phyloP scores from a whole-genome alignment of 2,888 invertebrate species.

The Tuberolachnus salignus region DNA sequence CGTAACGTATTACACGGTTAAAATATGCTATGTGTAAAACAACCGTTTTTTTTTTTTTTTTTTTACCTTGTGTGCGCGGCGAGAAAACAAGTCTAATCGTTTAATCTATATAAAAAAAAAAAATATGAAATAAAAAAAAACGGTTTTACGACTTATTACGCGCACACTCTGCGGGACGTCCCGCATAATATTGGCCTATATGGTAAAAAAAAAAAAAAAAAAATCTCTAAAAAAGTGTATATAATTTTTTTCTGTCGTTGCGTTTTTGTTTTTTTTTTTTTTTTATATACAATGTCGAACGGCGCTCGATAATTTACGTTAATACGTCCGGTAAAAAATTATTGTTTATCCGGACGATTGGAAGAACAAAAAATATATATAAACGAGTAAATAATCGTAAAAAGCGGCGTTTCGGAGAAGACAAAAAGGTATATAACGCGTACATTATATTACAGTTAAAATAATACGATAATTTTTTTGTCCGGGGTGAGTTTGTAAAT shows the following conservation, averaged over 20 bases:
- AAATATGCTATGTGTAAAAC: background rate
- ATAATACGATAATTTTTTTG: constrained; percentile 1
- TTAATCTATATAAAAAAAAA: background rate
- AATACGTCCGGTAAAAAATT: background rate
- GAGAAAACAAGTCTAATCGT: background rate
- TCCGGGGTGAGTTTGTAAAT: background rate
- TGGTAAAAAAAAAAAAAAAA: background rate
- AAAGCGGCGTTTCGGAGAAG: constrained; percentile 10
- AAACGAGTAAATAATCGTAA: constrained; percentile 15
- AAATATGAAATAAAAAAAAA: too few species aligned
- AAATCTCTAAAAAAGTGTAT: background rate
- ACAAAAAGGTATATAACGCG: background rate
- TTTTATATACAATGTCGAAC: background rate
- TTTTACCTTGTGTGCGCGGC: background rate
- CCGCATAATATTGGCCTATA: background rate
- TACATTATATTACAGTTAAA: background rate
- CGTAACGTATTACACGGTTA: background rate
- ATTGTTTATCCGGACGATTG: too few species aligned
- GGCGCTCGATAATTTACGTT: constrained; percentile 24
- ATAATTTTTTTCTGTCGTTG: background rate
- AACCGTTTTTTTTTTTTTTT: constrained; percentile 18
- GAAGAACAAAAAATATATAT: too few species aligned
- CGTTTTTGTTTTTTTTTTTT: background rate
- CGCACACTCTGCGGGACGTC: constrained; percentile 21
- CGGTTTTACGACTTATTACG: constrained; percentile 26